These are phyloP conservation scores for Ophioninae sp. DNA, from an alignment of 2,888 invertebrate genomes.

Conservation along the genomic window DNA sequence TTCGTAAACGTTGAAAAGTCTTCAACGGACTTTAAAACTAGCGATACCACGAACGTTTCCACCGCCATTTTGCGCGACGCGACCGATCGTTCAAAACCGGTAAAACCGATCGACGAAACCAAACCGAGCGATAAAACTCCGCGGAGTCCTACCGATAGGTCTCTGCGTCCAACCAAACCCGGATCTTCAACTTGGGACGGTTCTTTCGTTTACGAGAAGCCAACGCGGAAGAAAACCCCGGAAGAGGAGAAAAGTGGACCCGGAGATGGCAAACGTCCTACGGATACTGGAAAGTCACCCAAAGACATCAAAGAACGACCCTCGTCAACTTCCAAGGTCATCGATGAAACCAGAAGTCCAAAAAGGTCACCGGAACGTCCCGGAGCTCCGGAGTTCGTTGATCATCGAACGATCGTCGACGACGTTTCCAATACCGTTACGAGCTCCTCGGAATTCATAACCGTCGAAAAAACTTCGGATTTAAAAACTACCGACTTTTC, in stretches of 20 bases:
- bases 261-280: constrained; percentile 64
- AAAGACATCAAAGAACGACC: too few species aligned
- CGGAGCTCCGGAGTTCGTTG: constrained; percentile 44
- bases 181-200: constrained; percentile 77
- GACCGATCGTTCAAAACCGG: constrained; percentile 36
- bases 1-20: constrained; percentile 61
- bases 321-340: constrained; percentile 54
- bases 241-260: constrained; percentile 51
- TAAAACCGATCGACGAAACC: constrained; percentile 41
- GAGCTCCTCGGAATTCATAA: constrained; percentile 57
- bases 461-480: constrained; percentile 61
- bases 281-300: constrained; percentile 16
- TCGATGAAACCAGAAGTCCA: constrained; percentile 57
- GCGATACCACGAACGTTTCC: constrained; percentile 61
- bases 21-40: constrained; percentile 59
- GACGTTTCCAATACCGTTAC: constrained; percentile 54
- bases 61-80: constrained; percentile 55
- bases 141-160: constrained; percentile 66
- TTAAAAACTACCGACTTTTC: constrained; percentile 62
- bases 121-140: constrained; percentile 19
- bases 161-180: constrained; percentile 70
- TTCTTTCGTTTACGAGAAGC: constrained; percentile 72
- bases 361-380: constrained; percentile 46
- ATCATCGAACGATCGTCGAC: constrained; percentile 47
- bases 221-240: constrained; percentile 55